Evolutionary conservation across 2,888 invertebrate species (phyloP).

Genomic region (Dolichopus griseipennis): DNA sequence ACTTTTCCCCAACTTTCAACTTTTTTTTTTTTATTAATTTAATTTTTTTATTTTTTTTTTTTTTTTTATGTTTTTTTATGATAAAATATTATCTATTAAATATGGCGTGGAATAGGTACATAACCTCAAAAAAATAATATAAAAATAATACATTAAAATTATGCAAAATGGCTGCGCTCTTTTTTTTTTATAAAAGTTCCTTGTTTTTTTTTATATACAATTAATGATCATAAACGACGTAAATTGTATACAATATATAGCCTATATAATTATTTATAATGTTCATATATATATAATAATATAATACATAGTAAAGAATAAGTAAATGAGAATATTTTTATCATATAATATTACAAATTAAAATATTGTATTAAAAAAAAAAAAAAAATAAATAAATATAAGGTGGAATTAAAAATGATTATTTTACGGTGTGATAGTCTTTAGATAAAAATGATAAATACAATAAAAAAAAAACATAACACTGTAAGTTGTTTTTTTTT

Average conservation of each 20-base stretch:
- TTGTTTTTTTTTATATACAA: not conserved
- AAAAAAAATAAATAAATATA: not conserved
- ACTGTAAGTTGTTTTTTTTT: not conserved
- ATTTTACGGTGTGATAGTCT: constrained; percentile 6
- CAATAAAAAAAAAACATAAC: too few species aligned
- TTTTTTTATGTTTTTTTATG: too few species aligned
- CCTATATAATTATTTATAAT: too few species aligned
- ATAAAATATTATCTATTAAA: constrained; percentile 6
- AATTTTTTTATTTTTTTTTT: too few species aligned
- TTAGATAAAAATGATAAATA: not conserved
- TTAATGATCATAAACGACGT: constrained; percentile 6
- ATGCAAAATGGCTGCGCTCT: constrained; percentile 4
- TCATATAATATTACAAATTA: not conserved
- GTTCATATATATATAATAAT: not conserved
- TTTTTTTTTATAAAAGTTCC: not conserved
- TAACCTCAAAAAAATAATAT: not conserved
- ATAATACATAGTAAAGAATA: not conserved
- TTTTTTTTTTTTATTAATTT: too few species aligned
- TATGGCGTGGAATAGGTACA: constrained; percentile 6
- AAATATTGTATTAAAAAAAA: not conserved
- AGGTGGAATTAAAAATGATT: not conserved
- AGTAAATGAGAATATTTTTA: not conserved
- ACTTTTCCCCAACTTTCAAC: too few species aligned
- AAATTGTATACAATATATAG: not conserved
- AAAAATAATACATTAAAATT: not conserved